These are phyloP conservation scores for Protobothrops mucrosquamatus DNA, from an alignment of 2,113 vertebrate genomes.

Conservation along the genomic window DNA sequence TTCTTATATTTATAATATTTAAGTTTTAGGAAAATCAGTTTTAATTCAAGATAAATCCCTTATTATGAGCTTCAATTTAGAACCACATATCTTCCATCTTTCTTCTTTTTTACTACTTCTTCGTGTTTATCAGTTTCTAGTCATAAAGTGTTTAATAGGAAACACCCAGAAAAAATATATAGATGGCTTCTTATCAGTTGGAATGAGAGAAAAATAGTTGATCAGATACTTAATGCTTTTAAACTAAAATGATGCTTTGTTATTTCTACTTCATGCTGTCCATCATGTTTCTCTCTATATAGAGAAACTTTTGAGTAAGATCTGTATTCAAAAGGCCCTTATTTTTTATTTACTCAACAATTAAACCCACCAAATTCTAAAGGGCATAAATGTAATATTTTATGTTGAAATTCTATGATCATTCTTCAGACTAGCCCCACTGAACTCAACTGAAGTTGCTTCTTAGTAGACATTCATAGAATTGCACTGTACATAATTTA, in stretches of 20 bases:
- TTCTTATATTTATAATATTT: background rate
- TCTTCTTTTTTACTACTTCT: background rate
- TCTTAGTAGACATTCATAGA: background rate
- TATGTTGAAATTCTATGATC: background rate
- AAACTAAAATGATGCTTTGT: slow-evolving; percentile 51
- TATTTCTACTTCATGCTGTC: background rate
- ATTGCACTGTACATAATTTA: background rate
- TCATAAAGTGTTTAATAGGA: background rate
- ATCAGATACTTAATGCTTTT: slow-evolving; percentile 24
- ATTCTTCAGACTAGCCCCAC: background rate
- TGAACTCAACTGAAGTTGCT: background rate
- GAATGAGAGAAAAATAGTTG: slow-evolving; percentile 5
- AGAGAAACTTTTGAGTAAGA: background rate
- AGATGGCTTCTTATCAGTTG: background rate
- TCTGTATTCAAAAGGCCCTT: background rate
- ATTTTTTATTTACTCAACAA: background rate
- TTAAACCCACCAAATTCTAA: background rate
- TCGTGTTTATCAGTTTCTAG: background rate
- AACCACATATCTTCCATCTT: background rate
- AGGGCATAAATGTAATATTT: background rate
- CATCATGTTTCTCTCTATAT: background rate
- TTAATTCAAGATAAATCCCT: background rate
- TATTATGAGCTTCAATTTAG: background rate
- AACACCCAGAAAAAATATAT: background rate
- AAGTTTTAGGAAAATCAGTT: background rate